Evolutionary conservation across 2,888 invertebrate species (phyloP), one percentile per base, ranked within the genome.

Genomic region (Aphelenchoides bicaudatus): DNA sequence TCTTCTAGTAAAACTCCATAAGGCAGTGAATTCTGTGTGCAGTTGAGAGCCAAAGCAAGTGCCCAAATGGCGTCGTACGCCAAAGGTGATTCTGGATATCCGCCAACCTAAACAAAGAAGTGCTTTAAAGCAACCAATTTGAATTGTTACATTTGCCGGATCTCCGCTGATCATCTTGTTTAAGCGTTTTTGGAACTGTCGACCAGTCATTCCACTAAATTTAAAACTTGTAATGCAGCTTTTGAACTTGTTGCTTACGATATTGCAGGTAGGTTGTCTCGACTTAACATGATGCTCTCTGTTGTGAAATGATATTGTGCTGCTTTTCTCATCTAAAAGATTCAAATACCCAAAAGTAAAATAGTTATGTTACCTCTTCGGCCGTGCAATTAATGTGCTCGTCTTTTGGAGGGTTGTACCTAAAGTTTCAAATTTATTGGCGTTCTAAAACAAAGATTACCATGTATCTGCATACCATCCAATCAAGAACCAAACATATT

Each of bases 401-500:
- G 39, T 81, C 81, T 4, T 65, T 63, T 3, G 89, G 88, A 5
- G 88, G 87, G 79, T 90, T 89, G 80, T 90, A 98, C n/a, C n/a
- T n/a, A n/a, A n/a, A n/a, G n/a, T n/a, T n/a, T n/a, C n/a, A n/a
- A n/a, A n/a, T n/a, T n/a, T n/a, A n/a, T n/a, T n/a, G n/a, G n/a
- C n/a, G n/a, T n/a, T n/a, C n/a, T n/a, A n/a, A n/a, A n/a, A n/a
- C n/a, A n/a, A n/a, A n/a, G n/a, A n/a, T n/a, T n/a, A n/a, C 98
- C 98, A 99, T 79, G 94, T 92, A 81, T 98, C 93, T 79, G 96
- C 93, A 81, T 98, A 98, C 93, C 93, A 94, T 86, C 93, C 98
- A 74, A 98, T 96, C 82, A 98, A 92, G 81, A 96, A 92, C 98
- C 98, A 98, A 27, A 98, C 96, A 82, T 94, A 90, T 38, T 89